These are phyloP conservation scores for Brienomyrus longianalis DNA, from an alignment of 2,113 vertebrate species.

Conservation along the genomic window DNA sequence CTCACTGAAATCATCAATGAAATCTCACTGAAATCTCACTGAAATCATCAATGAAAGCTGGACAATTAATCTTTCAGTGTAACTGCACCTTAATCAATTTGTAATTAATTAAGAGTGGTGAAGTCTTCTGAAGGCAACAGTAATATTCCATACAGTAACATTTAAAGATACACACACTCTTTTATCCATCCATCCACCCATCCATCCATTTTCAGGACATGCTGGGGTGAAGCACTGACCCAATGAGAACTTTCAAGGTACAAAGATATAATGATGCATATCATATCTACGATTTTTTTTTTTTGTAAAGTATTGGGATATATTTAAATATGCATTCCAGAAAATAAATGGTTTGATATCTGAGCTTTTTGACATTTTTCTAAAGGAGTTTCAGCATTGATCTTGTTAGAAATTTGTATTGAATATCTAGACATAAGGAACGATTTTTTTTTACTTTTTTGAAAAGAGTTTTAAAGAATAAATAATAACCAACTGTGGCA, in stretches of 20 bases:
- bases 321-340: background rate
- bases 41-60: background rate
- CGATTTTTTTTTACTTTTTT: background rate
- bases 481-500: background rate
- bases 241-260: background rate
- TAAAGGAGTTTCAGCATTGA: background rate
- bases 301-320: background rate
- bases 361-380: background rate
- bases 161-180: background rate
- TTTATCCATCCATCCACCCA: background rate
- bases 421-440: background rate
- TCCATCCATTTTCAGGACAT: background rate
- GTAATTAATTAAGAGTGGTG: background rate
- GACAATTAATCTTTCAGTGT: background rate
- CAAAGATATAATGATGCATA: background rate
- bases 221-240: background rate
- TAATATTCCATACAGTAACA: background rate
- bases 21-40: background rate
- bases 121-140: background rate
- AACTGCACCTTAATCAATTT: background rate
- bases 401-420: background rate
- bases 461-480: background rate
- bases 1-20: no score
- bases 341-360: background rate
- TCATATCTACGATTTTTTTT: background rate